Evolutionary conservation across 1,140 invertebrate species (phyloP).

Genomic region (Macrobrachium nipponense): DNA sequence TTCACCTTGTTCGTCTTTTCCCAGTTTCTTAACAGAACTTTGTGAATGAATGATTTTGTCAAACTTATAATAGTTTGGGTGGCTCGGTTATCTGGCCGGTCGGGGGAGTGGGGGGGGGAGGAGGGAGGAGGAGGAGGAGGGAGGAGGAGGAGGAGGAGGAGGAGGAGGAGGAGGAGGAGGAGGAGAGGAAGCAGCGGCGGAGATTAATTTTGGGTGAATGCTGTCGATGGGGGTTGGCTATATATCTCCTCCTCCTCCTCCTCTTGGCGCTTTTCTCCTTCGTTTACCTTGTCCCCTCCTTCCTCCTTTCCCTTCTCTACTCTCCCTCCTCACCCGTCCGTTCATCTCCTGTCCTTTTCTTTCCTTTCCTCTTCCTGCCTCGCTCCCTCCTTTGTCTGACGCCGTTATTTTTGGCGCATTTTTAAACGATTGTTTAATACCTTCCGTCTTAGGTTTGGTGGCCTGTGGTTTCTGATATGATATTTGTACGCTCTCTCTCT

Average conservation of each 20-base stretch:
- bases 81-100: background rate
- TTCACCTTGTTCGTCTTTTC: too few relatives aligned
- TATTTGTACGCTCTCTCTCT: background rate
- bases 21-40: too few relatives aligned
- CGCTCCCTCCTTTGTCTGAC: background rate
- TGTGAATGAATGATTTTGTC: too few relatives aligned
- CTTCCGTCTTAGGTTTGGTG: background rate
- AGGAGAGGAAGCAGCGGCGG: background rate
- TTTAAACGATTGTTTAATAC: too few relatives aligned
- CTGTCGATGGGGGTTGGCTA: background rate
- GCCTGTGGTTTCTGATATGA: background rate
- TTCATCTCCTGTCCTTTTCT: background rate
- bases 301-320: background rate
- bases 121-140: constrained; percentile 3
- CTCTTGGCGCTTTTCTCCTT: background rate
- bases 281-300: background rate
- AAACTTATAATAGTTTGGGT: background rate
- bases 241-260: background rate
- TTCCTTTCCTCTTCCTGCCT: background rate
- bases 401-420: too few relatives aligned
- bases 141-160: background rate
- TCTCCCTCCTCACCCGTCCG: background rate
- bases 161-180: background rate
- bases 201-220: background rate
- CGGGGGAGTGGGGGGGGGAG: background rate